These are phyloP conservation scores for Craseonycteris thonglongyai DNA, from an alignment of 2,113 vertebrate species.

Conservation along the genomic window DNA sequence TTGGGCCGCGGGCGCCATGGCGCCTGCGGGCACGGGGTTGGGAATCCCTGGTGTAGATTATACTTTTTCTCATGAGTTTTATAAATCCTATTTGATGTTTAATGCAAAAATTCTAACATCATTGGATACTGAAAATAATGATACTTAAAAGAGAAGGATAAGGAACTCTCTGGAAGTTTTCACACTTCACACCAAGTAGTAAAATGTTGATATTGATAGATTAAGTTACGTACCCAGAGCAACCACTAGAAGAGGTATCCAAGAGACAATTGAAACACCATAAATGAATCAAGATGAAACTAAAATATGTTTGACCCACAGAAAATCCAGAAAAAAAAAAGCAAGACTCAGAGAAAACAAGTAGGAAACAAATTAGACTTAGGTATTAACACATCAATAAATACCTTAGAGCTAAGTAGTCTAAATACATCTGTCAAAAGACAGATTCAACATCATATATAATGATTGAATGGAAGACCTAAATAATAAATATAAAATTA, in stretches of 20 bases:
- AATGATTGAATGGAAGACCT: not conserved
- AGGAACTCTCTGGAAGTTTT: not conserved
- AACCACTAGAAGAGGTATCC: not conserved
- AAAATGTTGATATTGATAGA: not conserved
- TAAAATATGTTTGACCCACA: not conserved
- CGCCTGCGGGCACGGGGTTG: too few relatives aligned
- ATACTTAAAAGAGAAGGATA: not conserved
- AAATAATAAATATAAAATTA: not conserved
- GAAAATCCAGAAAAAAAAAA: not conserved
- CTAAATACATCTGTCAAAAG: not conserved
- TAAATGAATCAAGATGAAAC: not conserved
- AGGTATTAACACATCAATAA: not conserved
- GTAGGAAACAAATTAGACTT: not conserved
- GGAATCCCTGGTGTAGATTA: not conserved
- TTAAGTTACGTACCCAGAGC: not conserved
- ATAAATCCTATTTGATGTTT: not conserved
- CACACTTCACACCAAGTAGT: not conserved
- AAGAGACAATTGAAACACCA: not conserved
- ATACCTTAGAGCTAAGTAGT: not conserved
- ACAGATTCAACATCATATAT: not conserved
- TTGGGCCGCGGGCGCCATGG: too few relatives aligned
- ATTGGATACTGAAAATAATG: not conserved
- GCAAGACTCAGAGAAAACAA: not conserved
- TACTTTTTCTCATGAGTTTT: not conserved
- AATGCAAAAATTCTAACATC: not conserved